Evolutionary conservation across 2,113 vertebrate species (phyloP).

Genomic region (Lophius piscatorius): DNA sequence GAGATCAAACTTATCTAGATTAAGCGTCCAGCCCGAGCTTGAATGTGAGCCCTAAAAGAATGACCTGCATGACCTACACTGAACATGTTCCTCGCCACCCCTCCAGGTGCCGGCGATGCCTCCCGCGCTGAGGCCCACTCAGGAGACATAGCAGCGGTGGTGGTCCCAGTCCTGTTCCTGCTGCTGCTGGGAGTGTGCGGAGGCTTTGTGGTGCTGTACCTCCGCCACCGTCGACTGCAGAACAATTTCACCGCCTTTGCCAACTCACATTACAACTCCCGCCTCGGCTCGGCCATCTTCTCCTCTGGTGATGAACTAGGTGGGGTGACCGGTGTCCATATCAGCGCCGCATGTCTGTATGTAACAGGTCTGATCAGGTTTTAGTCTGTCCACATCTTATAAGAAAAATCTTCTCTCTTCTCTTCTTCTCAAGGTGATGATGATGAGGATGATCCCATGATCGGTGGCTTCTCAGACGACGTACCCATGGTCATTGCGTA

Average conservation of each 20-base stretch:
- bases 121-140: constrained; percentile 50
- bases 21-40: too few relatives aligned
- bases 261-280: constrained; percentile 98
- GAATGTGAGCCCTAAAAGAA: too few relatives aligned
- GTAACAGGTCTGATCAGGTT: background rate
- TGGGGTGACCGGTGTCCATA: too few relatives aligned
- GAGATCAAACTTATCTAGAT: too few relatives aligned
- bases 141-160: constrained; percentile 88
- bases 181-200: constrained; percentile 87
- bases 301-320: constrained; percentile 96
- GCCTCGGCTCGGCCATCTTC: constrained; percentile 95
- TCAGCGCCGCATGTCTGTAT: too few relatives aligned
- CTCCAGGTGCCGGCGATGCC: constrained; percentile 64
- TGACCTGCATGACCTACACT: too few relatives aligned
- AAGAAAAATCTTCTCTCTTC: background rate
- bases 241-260: constrained; percentile 95
- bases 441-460: constrained; percentile 96
- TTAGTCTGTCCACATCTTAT: too few relatives aligned
- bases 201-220: constrained; percentile 86
- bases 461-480: constrained; percentile 97
- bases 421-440: constrained; percentile 85
- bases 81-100: too few relatives aligned
- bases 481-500: constrained; percentile 99
- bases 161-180: constrained; percentile 93
- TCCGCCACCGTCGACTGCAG: constrained; percentile 90